Evolutionary conservation across 1,140 invertebrate genomes (phyloP).

Genomic region (Subanguina moxae): DNA sequence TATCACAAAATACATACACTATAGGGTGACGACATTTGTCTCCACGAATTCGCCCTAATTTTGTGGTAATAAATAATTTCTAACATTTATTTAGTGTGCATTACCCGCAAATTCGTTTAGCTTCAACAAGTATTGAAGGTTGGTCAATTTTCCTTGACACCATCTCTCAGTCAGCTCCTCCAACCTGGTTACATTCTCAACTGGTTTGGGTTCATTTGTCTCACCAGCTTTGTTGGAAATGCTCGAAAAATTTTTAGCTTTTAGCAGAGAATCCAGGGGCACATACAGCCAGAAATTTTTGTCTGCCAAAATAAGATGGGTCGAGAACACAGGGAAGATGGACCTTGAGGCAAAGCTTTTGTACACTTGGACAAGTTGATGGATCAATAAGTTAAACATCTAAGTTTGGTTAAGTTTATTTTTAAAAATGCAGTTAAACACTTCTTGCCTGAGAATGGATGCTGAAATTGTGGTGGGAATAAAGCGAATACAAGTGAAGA

Average conservation of each 20-base stretch:
- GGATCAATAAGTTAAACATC: constrained; percentile 25
- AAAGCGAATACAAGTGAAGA: constrained; percentile 25
- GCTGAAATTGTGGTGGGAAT: constrained; percentile 25
- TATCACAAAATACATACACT: constrained; percentile 64
- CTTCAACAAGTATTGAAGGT: constrained; percentile 84
- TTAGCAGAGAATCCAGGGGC: constrained; percentile 24
- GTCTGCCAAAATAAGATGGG: constrained; percentile 26
- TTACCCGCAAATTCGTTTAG: constrained; percentile 69
- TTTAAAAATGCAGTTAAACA: not conserved
- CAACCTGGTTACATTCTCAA: constrained; percentile 11
- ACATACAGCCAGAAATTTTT: constrained; percentile 38
- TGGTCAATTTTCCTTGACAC: constrained; percentile 70
- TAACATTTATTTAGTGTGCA: too few relatives aligned
- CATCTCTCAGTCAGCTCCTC: constrained; percentile 20
- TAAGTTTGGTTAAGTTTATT: constrained; percentile 14
- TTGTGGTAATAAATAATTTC: too few relatives aligned
- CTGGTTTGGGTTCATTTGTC: not conserved
- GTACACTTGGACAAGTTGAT: constrained; percentile 29
- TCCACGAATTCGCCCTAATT: constrained; percentile 69
- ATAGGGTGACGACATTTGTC: constrained; percentile 90
- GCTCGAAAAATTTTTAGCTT: not conserved
- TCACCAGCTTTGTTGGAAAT: not conserved
- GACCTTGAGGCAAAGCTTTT: constrained; percentile 2
- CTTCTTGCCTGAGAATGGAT: constrained; percentile 24
- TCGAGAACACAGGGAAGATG: constrained; percentile 38